Conservation (phyloP, 2,888 invertebrate species). For the Eupeodes latifasciatus region DNA sequence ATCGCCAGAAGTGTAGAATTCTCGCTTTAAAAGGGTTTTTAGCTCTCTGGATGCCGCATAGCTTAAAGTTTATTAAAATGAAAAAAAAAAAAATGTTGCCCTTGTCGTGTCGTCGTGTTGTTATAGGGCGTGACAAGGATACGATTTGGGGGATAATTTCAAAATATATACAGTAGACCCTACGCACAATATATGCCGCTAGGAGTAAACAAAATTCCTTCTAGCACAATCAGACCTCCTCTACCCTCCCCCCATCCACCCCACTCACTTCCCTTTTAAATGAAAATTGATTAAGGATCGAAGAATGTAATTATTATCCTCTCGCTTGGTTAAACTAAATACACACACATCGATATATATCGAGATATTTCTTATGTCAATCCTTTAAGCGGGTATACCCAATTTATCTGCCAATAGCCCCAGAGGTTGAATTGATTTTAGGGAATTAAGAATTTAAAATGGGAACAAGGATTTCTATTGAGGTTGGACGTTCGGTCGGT, state of each 20-base stretch:
- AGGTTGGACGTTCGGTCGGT: background rate
- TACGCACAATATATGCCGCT: conserved; percentile 22
- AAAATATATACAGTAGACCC: conserved; percentile 2
- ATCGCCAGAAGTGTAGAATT: conserved; percentile 22
- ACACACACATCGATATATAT: background rate
- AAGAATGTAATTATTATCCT: conserved; percentile 52
- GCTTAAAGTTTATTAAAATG: conserved; percentile 30
- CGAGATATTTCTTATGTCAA: conserved; percentile 2
- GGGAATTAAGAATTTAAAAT: conserved; percentile 34
- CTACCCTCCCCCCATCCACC: too few species aligned
- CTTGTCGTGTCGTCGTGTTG: background rate
- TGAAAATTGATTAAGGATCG: conserved; percentile 65
- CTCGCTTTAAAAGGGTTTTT: conserved; percentile 41
- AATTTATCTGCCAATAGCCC: conserved; percentile 7
- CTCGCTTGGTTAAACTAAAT: background rate
- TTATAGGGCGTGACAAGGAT: conserved; percentile 54
- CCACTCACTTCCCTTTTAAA: background rate
- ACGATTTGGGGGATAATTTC: conserved; percentile 59
- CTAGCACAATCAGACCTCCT: too few species aligned
- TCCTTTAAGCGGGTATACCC: background rate
- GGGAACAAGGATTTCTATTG: conserved; percentile 13
- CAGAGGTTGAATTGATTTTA: conserved; percentile 20
- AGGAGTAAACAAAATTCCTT: background rate
- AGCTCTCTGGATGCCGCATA: background rate
- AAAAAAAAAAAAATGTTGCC: background rate